Conservation (phyloP, 2,888 invertebrate species). For the Arrhopalites spinosus region DNA sequence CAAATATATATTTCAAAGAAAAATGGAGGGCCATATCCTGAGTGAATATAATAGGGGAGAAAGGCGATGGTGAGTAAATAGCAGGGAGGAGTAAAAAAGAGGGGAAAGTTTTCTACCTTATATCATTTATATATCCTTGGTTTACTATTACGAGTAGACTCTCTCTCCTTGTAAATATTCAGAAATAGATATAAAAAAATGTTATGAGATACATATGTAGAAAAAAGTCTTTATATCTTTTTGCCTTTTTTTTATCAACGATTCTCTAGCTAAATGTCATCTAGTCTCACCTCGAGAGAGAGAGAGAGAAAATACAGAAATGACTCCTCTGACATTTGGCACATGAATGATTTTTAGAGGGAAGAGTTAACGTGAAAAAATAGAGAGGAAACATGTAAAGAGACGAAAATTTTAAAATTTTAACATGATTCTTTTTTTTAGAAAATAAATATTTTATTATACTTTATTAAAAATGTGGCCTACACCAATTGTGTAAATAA, state of each 20-base stretch:
- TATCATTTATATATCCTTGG: too few relatives aligned
- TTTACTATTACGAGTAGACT: too few relatives aligned
- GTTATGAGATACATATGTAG: neutral
- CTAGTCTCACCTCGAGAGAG: constrained; percentile 30
- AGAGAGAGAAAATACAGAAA: constrained; percentile 28
- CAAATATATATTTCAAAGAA: neutral
- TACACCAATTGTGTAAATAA: too few relatives aligned
- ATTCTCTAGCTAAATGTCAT: constrained; percentile 48
- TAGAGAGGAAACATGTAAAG: neutral
- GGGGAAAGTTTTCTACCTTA: neutral
- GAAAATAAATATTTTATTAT: too few relatives aligned
- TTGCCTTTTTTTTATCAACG: constrained; percentile 35
- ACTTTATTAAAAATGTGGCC: too few relatives aligned
- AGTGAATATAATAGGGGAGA: constrained; percentile 1
- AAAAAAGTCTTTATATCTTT: constrained; percentile 41
- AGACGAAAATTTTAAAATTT: neutral
- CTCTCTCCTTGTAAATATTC: neutral
- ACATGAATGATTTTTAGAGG: constrained; percentile 52
- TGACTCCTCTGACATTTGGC: constrained; percentile 48
- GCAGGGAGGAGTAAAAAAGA: neutral
- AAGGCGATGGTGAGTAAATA: constrained; percentile 8
- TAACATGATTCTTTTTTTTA: neutral
- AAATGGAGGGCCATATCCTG: constrained; percentile 19
- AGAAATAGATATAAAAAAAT: neutral
- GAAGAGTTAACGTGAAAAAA: neutral